A percentile compares a stretch with the other conserved stretches of the same genome.
phyloP scores from a whole-genome alignment of 2,797 vertebrate genomes.

The Monodelphis domestica region DNA sequence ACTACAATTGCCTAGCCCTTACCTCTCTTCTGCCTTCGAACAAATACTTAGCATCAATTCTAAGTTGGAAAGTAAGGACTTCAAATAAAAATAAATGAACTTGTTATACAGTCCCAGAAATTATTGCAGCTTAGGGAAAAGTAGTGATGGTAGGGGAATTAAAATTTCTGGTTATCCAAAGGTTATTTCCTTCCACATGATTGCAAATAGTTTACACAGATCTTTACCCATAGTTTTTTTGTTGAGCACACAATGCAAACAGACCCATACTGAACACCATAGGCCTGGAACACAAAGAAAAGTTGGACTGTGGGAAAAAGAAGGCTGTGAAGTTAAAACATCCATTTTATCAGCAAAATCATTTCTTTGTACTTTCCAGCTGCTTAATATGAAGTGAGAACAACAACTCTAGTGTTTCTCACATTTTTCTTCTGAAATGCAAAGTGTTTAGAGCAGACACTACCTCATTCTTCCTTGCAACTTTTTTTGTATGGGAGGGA shows the following conservation, averaged over 20 bases:
- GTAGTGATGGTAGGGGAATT: background rate
- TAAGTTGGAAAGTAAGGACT: no score
- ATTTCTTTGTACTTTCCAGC: background rate
- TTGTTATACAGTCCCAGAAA: background rate
- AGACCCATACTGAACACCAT: background rate
- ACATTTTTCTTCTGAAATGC: background rate
- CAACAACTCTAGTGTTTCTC: background rate
- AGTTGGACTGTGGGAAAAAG: background rate
- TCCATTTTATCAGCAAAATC: background rate
- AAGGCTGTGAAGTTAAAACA: slow-evolving; percentile 1
- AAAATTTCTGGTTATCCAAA: background rate
- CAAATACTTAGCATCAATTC: no score
- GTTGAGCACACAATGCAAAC: background rate
- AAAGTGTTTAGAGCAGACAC: background rate
- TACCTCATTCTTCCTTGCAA: background rate
- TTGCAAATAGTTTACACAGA: background rate
- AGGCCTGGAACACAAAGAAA: background rate
- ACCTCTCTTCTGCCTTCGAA: no score
- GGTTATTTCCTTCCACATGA: background rate
- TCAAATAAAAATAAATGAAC: no score
- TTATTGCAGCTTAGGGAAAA: background rate
- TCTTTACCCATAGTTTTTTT: background rate
- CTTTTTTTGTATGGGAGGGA: background rate
- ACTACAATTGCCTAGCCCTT: no score
- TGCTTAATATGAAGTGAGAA: slow-evolving; percentile 6